Evolutionary conservation across 2,113 vertebrate genomes (phyloP), one percentile per base, ranked within the genome.

Genomic region (Psephotus haematonotus): DNA sequence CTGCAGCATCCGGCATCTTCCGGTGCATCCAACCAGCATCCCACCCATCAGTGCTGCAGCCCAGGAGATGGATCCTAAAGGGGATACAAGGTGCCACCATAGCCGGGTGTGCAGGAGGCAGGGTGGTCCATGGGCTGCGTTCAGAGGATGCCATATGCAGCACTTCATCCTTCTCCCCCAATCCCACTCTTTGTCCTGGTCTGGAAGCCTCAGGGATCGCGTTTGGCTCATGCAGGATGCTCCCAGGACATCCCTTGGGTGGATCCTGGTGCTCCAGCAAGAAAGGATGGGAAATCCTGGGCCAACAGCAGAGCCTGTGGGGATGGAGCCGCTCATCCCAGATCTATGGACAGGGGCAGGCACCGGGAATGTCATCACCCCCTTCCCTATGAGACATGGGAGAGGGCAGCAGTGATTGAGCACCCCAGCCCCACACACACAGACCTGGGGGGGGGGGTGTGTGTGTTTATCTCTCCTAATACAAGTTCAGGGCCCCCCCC

Each of bases 401-500:
- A 28, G 28, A 0, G 3, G 25, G 70, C 69, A 6, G 78, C 55
- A 10, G 55, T 22, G 55, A 57, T 57, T n/a, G 55, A n/a, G 8
- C 20, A 57, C 55, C 55, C 8, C 33, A 59, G 17, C 39, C 25
- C 2, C 6, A 2, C n/a, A 19, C 57, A 29, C 19, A 19, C 17
- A 8, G 5, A 4, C 50, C 33, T n/a, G 9, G 18, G 44, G 18
- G 44, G 18, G 44, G 2, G 18, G 53, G 31, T 11, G 19, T 12
- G 19, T 12, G 12, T 20, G 9, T 23, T 59, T 35, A 59, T 59
- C 33, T 35, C 33, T n/a, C 33, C 39, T 25, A 29, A 90, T 33
- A 57, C 92, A 90, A 94, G 91, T 90, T 71, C 62, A 71, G 92
- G 87, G 23, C 35, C 94, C 95, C 44, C 44, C 95, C 88, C 92